Percentiles rank a stretch among this genome's conserved stretches.
Evolutionary conservation across 2,888 invertebrate species (phyloP).

Genomic region (Anoplius nigerrimus): DNA sequence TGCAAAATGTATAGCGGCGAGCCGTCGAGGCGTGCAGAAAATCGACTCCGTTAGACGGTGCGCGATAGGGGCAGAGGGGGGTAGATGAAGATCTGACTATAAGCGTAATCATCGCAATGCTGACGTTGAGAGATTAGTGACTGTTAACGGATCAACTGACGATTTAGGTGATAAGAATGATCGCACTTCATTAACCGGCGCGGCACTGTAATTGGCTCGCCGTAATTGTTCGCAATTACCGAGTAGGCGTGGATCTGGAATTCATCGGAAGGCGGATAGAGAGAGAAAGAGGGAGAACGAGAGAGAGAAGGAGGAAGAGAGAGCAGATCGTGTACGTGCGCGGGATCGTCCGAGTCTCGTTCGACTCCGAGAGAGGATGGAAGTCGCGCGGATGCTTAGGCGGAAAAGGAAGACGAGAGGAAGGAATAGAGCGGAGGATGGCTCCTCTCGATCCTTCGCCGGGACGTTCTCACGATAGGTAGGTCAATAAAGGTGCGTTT

Average conservation of each 20-base stretch:
- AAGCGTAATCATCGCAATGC: too few relatives aligned
- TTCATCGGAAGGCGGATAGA: neutral
- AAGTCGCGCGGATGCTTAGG: neutral
- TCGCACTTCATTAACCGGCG: conserved; percentile 15
- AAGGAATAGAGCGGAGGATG: neutral
- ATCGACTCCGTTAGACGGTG: too few relatives aligned
- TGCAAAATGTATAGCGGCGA: too few relatives aligned
- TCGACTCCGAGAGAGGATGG: neutral
- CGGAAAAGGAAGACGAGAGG: neutral
- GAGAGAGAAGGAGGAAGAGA: neutral
- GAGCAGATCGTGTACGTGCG: neutral
- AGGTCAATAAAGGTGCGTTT: conserved; percentile 42
- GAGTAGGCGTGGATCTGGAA: conserved; percentile 5
- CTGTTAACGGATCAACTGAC: too few relatives aligned
- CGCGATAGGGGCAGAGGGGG: too few relatives aligned
- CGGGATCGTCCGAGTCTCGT: neutral
- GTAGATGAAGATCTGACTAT: too few relatives aligned
- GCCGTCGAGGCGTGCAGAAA: too few relatives aligned
- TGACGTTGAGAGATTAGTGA: too few relatives aligned
- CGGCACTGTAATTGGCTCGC: conserved; percentile 23
- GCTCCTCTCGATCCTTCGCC: conserved; percentile 10
- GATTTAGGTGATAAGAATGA: conserved; percentile 5
- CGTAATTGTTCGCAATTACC: conserved; percentile 26
- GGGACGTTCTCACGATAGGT: conserved; percentile 55
- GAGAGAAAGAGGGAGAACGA: neutral